Evolutionary conservation across 2,888 invertebrate species (phyloP).

Genomic region (Helobdella robusta): DNA sequence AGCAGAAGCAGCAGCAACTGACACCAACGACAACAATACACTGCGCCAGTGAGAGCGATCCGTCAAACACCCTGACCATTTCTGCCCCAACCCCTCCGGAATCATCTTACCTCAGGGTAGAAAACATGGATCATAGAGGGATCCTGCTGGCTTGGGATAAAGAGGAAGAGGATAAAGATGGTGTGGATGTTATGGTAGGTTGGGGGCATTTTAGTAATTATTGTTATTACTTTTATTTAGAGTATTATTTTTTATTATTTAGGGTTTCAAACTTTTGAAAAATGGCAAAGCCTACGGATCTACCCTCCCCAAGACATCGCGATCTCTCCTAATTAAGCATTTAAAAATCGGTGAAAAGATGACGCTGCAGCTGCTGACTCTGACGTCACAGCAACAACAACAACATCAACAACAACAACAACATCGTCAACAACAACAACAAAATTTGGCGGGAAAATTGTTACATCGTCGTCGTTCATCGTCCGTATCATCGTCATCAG

Average conservation of each 20-base stretch:
- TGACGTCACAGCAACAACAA: too few species aligned
- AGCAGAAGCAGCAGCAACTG: not conserved
- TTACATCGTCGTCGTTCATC: too few species aligned
- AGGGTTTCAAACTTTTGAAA: slow-evolving; percentile 50
- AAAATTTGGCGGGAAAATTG: too few species aligned
- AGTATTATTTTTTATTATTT: slow-evolving; percentile 16
- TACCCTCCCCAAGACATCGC: slow-evolving; percentile 46
- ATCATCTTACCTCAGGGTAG: slow-evolving; percentile 46
- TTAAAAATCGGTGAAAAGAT: slow-evolving; percentile 46
- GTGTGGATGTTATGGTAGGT: slow-evolving; percentile 29
- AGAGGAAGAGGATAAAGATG: not conserved
- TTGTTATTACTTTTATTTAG: not conserved
- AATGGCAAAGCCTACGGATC: slow-evolving; percentile 47
- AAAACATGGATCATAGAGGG: slow-evolving; percentile 46
- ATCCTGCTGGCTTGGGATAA: slow-evolving; percentile 48
- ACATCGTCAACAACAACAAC: too few species aligned
- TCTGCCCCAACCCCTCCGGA: slow-evolving; percentile 41
- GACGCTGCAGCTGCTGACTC: slow-evolving; percentile 46
- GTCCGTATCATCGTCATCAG: too few species aligned
- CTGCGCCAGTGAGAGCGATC: slow-evolving; percentile 40
- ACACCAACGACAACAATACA: too few species aligned
- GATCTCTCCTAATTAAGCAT: slow-evolving; percentile 45
- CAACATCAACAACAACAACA: too few species aligned
- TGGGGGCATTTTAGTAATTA: not conserved
- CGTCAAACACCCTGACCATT: slow-evolving; percentile 45